A percentile compares a stretch with the other conserved stretches of the same genome.
Conservation (phyloP, 53 echinoderm and acorn worm species). For the Mesocentrotus franciscanus region DNA sequence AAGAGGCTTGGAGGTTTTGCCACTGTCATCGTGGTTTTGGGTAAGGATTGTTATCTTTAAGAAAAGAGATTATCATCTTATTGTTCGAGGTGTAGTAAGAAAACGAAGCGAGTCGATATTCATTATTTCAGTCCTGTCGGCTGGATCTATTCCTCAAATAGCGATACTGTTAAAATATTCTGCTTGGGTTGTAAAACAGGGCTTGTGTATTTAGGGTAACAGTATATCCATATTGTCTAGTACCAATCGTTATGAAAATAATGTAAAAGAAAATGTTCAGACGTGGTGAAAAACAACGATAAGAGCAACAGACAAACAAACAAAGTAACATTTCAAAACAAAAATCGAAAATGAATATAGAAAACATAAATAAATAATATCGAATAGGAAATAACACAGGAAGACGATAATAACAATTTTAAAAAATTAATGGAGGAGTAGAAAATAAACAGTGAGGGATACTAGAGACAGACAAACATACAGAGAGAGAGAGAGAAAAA, state of each 20-base stretch:
- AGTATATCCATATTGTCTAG: too few relatives aligned
- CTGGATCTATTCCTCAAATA: neutral
- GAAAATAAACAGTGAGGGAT: neutral
- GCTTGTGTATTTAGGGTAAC: neutral
- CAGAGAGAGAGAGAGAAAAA: neutral
- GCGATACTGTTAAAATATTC: neutral
- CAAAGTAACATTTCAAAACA: too few relatives aligned
- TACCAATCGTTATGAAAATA: too few relatives aligned
- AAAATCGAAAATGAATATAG: neutral
- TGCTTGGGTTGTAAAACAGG: neutral
- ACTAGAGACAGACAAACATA: neutral
- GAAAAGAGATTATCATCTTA: neutral
- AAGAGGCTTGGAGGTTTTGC: neutral
- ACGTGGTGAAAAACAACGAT: too few relatives aligned
- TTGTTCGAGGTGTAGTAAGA: conserved; percentile 3
- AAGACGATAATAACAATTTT: too few relatives aligned
- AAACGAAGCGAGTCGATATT: neutral
- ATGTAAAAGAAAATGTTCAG: too few relatives aligned
- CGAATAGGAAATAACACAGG: neutral
- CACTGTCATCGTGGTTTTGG: neutral
- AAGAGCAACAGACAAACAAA: too few relatives aligned
- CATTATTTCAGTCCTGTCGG: neutral
- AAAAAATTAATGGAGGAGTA: neutral
- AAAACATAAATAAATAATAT: neutral
- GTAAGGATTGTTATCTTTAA: neutral